phyloP scores from a whole-genome alignment of 2,888 invertebrate species.

The Mythimna pallens region DNA sequence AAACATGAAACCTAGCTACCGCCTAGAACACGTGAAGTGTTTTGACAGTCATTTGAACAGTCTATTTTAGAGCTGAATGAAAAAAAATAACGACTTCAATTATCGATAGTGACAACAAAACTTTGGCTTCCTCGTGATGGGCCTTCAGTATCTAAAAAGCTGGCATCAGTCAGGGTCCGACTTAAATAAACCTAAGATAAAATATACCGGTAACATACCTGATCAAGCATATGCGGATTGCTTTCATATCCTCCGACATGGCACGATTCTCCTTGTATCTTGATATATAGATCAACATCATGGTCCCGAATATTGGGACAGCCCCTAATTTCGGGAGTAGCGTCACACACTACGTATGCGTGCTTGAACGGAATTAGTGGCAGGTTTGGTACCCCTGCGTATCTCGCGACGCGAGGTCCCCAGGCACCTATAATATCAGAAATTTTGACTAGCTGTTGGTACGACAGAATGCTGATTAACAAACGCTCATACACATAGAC shows the following conservation, averaged over 20 bases:
- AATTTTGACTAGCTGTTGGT: no score
- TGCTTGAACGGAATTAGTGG: slow-evolving; percentile 97
- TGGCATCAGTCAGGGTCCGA: neutral
- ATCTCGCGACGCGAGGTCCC: slow-evolving; percentile 94
- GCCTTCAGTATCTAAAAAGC: no score
- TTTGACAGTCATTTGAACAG: neutral
- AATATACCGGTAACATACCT: slow-evolving; percentile 80
- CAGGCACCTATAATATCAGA: slow-evolving; percentile 90
- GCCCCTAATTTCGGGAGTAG: slow-evolving; percentile 93
- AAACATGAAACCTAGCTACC: neutral
- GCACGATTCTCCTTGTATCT: slow-evolving; percentile 95
- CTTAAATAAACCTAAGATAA: neutral
- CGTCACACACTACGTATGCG: slow-evolving; percentile 96
- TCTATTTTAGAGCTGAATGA: neutral
- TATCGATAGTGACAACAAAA: slow-evolving; percentile 1
- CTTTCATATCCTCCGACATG: slow-evolving; percentile 96
- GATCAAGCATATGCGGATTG: slow-evolving; percentile 95
- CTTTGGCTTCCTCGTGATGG: neutral
- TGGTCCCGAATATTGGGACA: slow-evolving; percentile 96
- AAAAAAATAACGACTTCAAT: neutral
- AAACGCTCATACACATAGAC: no score
- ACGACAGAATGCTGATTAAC: no score
- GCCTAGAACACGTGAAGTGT: neutral
- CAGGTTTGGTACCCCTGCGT: slow-evolving; percentile 92
- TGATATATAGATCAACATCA: slow-evolving; percentile 95